phyloP scores from a whole-genome alignment of 2,797 vertebrate genomes.

The Anniella stebbinsi region DNA sequence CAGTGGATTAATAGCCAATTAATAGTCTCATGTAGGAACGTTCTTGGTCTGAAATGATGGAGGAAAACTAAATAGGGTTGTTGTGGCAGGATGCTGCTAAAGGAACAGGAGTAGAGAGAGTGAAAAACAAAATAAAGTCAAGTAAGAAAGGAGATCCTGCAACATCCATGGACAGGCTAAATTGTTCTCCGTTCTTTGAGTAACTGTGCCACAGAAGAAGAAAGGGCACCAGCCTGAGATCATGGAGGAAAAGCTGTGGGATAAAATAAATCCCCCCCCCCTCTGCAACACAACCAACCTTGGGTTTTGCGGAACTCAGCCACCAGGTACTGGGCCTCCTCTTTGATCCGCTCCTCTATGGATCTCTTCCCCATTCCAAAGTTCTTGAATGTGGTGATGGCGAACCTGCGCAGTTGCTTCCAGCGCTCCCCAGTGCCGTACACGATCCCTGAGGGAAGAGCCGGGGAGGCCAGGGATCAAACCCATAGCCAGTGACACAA shows the following conservation, averaged over 20 bases:
- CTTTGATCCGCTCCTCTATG: conserved; percentile 66
- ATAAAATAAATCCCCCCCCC: no score
- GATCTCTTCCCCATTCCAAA: conserved; percentile 74
- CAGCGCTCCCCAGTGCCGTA: conserved; percentile 69
- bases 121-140: background rate
- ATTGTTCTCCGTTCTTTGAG: no score
- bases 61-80: background rate
- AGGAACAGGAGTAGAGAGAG: background rate
- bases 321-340: conserved; percentile 70
- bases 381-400: conserved; percentile 69
- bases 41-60: background rate
- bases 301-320: conserved; percentile 41
- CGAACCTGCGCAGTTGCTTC: conserved; percentile 71
- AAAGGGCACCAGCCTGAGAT: background rate
- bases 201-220: background rate
- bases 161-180: background rate
- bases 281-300: background rate
- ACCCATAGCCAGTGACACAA: no score
- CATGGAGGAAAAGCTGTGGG: background rate
- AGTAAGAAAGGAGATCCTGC: background rate
- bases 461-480: background rate
- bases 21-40: no score
- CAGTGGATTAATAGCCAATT: no score
- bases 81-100: background rate
- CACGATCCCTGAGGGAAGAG: conserved; percentile 57